These are phyloP conservation scores for Diacarnus erythraeanus DNA, from an alignment of 37 sponge, comb jelly and placozoan genomes.

Conservation along the genomic window DNA sequence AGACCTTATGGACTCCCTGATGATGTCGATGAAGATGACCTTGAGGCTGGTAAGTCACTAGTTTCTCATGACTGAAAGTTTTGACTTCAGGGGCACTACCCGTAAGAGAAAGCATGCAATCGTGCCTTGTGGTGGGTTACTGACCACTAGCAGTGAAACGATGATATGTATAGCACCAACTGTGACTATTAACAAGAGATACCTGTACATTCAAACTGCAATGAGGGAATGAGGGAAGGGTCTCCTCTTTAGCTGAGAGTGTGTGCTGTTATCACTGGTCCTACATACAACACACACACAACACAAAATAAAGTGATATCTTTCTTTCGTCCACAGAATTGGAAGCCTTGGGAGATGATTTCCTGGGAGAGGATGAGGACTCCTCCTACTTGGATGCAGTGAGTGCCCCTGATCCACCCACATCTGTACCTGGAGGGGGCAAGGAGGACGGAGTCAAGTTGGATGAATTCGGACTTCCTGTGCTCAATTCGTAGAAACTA, in stretches of 20 bases:
- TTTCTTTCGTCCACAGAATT: conserved; percentile 57
- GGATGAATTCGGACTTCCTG: conserved; percentile 96
- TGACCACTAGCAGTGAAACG: too few species aligned
- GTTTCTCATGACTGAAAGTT: too few species aligned
- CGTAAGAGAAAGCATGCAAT: too few species aligned
- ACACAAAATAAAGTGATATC: neutral
- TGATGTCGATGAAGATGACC: conserved; percentile 96
- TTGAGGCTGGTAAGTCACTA: conserved; percentile 84
- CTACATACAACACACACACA: too few species aligned
- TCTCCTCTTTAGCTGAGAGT: too few species aligned
- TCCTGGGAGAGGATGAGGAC: conserved; percentile 90
- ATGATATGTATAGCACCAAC: too few species aligned
- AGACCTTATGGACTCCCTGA: conserved; percentile 96
- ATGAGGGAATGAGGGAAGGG: neutral
- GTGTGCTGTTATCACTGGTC: conserved; percentile 1
- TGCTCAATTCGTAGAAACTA: conserved; percentile 18
- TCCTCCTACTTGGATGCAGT: conserved; percentile 86
- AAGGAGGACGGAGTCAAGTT: conserved; percentile 78
- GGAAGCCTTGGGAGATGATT: conserved; percentile 96
- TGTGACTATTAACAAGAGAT: too few species aligned
- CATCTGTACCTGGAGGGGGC: conserved; percentile 56
- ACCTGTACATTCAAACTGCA: too few species aligned
- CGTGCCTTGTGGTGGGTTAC: too few species aligned
- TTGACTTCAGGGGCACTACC: too few species aligned
- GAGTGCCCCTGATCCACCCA: conserved; percentile 84